Evolutionary conservation across 2,113 vertebrate genomes (phyloP).

Genomic region (Phaethornis superciliosus): DNA sequence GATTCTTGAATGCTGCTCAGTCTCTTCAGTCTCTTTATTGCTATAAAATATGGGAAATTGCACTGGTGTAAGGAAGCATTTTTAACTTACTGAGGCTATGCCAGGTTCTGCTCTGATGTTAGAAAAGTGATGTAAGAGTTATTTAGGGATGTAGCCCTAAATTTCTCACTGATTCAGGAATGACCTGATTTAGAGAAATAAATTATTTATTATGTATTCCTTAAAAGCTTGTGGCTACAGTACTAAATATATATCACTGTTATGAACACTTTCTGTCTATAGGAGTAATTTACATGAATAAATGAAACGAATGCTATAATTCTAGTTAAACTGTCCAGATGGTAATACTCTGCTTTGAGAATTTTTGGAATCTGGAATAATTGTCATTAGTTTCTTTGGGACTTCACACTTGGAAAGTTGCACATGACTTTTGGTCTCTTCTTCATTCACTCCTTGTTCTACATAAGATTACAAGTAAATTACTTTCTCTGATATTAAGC

Average conservation of each 20-base stretch:
- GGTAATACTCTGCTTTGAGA: not conserved
- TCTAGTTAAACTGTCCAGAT: not conserved
- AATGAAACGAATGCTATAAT: not conserved
- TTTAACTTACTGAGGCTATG: not conserved
- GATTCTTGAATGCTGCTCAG: not conserved
- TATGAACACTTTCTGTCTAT: not conserved
- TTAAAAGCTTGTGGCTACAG: slow-evolving; percentile 8
- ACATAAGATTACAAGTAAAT: not conserved
- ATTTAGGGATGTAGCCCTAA: slow-evolving; percentile 15
- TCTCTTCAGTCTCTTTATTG: not conserved
- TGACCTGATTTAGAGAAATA: slow-evolving; percentile 51
- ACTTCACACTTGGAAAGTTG: not conserved
- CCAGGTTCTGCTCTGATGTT: slow-evolving; percentile 14
- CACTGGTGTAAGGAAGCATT: not conserved
- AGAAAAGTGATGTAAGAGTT: slow-evolving; percentile 50
- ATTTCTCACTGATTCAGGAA: not conserved
- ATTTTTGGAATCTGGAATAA: not conserved
- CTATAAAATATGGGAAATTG: not conserved
- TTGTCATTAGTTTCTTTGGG: not conserved
- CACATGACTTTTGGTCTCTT: not conserved
- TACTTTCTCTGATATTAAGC: not conserved
- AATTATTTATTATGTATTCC: not conserved
- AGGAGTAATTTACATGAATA: not conserved
- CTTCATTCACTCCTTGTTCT: not conserved
- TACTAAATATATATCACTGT: not conserved